Evolutionary conservation across 2,797 vertebrate genomes (phyloP).

Genomic region (Melopsittacus undulatus): DNA sequence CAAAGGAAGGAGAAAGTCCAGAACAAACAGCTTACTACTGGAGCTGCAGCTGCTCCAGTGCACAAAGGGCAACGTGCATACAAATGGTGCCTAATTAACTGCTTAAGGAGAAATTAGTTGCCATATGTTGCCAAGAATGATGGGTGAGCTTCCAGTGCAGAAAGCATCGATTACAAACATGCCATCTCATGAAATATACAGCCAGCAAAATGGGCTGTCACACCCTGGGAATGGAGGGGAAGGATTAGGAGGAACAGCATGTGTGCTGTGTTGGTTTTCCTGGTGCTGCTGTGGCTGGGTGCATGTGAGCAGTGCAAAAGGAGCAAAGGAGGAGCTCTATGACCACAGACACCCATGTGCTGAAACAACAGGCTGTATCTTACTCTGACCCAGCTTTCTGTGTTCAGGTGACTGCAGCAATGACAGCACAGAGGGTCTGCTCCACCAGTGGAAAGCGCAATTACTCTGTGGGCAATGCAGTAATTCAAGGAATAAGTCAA

Average conservation of each 20-base stretch:
- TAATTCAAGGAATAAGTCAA: background rate
- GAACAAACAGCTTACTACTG: slow-evolving; percentile 29
- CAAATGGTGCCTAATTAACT: slow-evolving; percentile 68
- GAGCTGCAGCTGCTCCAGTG: background rate
- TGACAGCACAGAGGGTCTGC: rapidly evolving
- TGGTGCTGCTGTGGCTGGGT: too few relatives aligned
- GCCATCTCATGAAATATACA: background rate
- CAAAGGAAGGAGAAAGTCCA: background rate
- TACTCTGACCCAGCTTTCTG: rapidly evolving
- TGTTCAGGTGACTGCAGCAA: background rate
- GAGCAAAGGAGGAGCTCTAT: background rate
- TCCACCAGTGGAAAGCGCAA: background rate
- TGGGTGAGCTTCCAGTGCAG: slow-evolving; percentile 16
- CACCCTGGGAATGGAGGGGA: background rate
- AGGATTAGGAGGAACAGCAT: rapidly evolving
- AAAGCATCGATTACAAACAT: slow-evolving; percentile 42
- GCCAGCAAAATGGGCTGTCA: background rate
- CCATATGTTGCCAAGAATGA: slow-evolving; percentile 61
- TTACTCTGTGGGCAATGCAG: background rate
- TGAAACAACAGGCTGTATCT: rapidly evolving
- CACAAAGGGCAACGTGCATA: slow-evolving; percentile 9
- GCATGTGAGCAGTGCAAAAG: background rate
- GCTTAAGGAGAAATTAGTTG: slow-evolving; percentile 67
- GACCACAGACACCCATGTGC: rapidly evolving
- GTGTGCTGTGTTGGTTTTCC: rapidly evolving